phyloP scores from a whole-genome alignment of 2,888 invertebrate species.

The Oegoconia quadripuncta region DNA sequence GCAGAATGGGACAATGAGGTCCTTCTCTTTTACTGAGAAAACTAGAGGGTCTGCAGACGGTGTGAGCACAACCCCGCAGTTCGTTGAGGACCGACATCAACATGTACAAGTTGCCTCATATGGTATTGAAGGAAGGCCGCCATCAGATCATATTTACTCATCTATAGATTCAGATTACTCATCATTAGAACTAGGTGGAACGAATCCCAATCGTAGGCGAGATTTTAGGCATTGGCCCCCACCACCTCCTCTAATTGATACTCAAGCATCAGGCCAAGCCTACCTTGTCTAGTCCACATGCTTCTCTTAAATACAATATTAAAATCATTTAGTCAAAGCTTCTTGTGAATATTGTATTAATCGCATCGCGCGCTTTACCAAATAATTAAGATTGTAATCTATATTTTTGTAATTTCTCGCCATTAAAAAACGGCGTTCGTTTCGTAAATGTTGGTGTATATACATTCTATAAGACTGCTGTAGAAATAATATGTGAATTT shows the following conservation, averaged over 20 bases:
- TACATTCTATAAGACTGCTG: conserved; percentile 79
- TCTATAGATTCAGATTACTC: conserved; percentile 94
- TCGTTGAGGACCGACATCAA: conserved; percentile 53
- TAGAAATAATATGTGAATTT: conserved; percentile 71
- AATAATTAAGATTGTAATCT: conserved; percentile 72
- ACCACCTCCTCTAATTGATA: conserved; percentile 64
- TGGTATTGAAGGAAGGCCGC: conserved; percentile 82
- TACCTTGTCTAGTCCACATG: conserved; percentile 71
- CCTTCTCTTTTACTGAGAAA: conserved; percentile 80
- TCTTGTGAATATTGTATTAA: conserved; percentile 69
- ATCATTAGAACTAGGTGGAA: conserved; percentile 84
- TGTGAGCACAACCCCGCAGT: conserved; percentile 83
- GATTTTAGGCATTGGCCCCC: conserved; percentile 72
- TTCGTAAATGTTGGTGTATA: conserved; percentile 65
- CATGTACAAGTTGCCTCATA: conserved; percentile 64
- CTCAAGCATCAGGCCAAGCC: conserved; percentile 70
- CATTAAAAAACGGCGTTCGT: conserved; percentile 61
- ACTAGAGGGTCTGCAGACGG: conserved; percentile 56
- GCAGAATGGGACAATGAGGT: conserved; percentile 80
- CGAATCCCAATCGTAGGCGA: conserved; percentile 62
- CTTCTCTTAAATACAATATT: conserved; percentile 43
- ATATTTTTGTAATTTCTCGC: conserved; percentile 76
- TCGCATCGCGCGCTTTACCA: conserved; percentile 73
- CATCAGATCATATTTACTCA: conserved; percentile 93
- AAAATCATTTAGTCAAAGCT: conserved; percentile 65